A percentile compares a stretch with the other conserved stretches of the same genome.
phyloP scores from a whole-genome alignment of 1,140 invertebrate genomes.

The Megalonaias nervosa region DNA sequence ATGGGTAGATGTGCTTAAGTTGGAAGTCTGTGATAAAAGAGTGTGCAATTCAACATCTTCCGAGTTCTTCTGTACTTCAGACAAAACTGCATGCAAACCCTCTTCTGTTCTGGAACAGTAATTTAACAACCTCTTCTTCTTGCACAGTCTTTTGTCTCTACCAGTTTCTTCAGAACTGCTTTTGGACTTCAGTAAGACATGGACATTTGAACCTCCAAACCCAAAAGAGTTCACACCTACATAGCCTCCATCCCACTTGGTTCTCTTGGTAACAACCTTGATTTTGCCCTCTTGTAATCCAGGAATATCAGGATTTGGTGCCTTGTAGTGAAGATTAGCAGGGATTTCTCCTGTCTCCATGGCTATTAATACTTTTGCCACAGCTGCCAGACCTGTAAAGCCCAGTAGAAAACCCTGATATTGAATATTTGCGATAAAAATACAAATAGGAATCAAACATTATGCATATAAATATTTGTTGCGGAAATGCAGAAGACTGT shows the following conservation, averaged over 20 bases:
- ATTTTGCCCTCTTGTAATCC: conserved; percentile 88
- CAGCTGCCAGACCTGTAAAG: conserved; percentile 82
- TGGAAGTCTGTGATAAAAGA: conserved; percentile 83
- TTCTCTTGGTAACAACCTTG: conserved; percentile 87
- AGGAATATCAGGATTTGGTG: conserved; percentile 91
- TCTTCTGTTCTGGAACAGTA: conserved; percentile 90
- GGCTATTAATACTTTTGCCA: conserved; percentile 91
- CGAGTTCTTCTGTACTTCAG: conserved; percentile 72
- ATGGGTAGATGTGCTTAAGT: conserved; percentile 80
- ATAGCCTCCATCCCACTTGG: conserved; percentile 87
- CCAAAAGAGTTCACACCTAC: conserved; percentile 96
- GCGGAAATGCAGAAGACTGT: background rate
- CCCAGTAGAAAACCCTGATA: background rate
- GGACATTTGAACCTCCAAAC: conserved; percentile 97
- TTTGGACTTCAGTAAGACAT: conserved; percentile 84
- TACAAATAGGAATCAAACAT: background rate
- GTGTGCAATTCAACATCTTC: conserved; percentile 84
- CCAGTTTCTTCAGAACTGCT: background rate
- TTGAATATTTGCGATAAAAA: background rate
- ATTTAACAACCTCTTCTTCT: conserved; percentile 78
- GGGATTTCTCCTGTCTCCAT: conserved; percentile 92
- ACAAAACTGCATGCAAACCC: conserved; percentile 80
- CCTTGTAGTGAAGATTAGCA: conserved; percentile 89
- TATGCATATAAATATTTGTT: background rate
- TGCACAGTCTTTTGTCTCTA: conserved; percentile 54